Conservation (phyloP, 1,140 invertebrate species). For the Hylaeus volcanicus region DNA sequence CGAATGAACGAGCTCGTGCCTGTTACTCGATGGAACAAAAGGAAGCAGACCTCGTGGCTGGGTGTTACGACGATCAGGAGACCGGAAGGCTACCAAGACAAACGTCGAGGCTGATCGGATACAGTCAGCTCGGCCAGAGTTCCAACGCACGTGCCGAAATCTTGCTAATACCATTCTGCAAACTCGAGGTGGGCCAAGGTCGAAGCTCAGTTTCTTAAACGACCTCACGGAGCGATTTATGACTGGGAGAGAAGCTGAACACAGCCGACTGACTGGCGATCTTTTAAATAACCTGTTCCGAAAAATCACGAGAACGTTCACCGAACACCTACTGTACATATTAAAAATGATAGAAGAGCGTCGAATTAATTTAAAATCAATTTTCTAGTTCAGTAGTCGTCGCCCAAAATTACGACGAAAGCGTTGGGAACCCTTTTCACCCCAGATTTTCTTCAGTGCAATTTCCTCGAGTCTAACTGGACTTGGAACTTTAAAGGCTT, state of each 20-base stretch:
- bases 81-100: slow-evolving; percentile 26
- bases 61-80: slow-evolving; percentile 17
- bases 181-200: slow-evolving; percentile 68
- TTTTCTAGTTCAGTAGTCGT: too few species aligned
- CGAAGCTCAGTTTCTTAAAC: slow-evolving; percentile 43
- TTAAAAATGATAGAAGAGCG: too few species aligned
- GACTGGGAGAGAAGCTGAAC: too few species aligned
- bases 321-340: too few species aligned
- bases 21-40: background rate
- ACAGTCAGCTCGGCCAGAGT: slow-evolving; percentile 61
- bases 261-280: background rate
- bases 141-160: slow-evolving; percentile 75
- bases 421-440: too few species aligned
- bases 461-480: too few species aligned
- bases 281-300: background rate
- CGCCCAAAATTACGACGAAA: too few species aligned
- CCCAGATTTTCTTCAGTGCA: too few species aligned
- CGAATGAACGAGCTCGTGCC: background rate
- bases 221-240: slow-evolving; percentile 47
- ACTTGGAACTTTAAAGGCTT: too few species aligned
- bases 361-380: too few species aligned
- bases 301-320: background rate
- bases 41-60: background rate
- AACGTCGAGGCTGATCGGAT: background rate
- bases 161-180: slow-evolving; percentile 69